Evolutionary conservation across 2,113 vertebrate genomes (phyloP), one percentile per base, ranked within the genome.

Genomic region (Nestor notabilis): DNA sequence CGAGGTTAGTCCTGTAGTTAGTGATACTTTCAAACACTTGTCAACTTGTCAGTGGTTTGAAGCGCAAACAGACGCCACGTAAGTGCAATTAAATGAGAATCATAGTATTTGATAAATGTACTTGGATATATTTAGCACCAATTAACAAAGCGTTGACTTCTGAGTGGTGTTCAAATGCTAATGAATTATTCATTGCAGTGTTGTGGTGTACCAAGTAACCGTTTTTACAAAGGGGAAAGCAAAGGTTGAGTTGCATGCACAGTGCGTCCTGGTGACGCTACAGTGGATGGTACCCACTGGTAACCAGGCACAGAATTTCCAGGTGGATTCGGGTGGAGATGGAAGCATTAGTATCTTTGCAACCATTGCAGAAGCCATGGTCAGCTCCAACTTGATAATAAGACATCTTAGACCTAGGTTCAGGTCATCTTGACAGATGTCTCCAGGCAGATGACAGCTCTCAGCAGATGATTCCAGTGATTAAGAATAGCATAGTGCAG

Each of bases 1-100:
- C 0, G 0, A 18, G 47, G 14, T 82, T 33, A 33, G 60, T 24
- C 43, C 71, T 74, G 25, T 13, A 33, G n/a, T 63, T 37, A 35
- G 63, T 4, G 13, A 27, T 27, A 5, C 63, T 77, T 90, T 41
- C 71, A 44, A 37, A 58, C 9, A 1, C 50, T 53, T 56, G 39
- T 46, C 49, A 18, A 5, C 44, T 53, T 33, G 20, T 13, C 10
- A 61, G 27, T 47, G 47, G 17, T 61, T 64, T 61, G 70, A 72
- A 61, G 66, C 2, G 1, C 60, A 80, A 56, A 17, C 39, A 90
- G 58, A 9, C 2, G 0, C 55, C 20, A 27, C 2, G 0, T 35
- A 19, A 41, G 39, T 31, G 61, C 25, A 44, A 8, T 71, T 70
- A 65, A 69, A 61, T 20, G n/a, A 47, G 63, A 65, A 44, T 19